Evolutionary conservation across 1,140 invertebrate species (phyloP).

Genomic region (Drosophila arawakana): DNA sequence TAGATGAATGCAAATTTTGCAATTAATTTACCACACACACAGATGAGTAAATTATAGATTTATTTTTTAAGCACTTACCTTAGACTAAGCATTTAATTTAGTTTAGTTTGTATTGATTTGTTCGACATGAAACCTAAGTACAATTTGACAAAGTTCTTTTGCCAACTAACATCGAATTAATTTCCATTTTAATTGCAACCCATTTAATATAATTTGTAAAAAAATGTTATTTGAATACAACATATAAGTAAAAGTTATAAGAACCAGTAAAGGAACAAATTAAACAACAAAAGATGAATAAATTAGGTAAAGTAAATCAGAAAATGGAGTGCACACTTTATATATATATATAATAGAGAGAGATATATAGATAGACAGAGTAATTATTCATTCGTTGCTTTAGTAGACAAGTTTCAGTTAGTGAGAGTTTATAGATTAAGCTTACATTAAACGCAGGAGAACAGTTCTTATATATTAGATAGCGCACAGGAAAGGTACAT

Average conservation of each 20-base stretch:
- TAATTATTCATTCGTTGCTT: conserved; percentile 60
- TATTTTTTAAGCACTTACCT: conserved; percentile 64
- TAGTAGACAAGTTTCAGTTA: conserved; percentile 43
- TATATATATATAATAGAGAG: conserved; percentile 20
- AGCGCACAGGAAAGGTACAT: conserved; percentile 69
- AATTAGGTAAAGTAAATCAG: conserved; percentile 41
- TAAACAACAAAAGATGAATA: conserved; percentile 23
- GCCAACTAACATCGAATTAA: conserved; percentile 56
- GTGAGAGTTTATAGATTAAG: conserved; percentile 2
- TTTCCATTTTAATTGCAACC: conserved; percentile 41
- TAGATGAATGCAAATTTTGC: conserved; percentile 63
- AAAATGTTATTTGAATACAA: conserved; percentile 33
- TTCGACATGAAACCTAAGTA: conserved; percentile 55
- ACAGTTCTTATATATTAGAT: conserved; percentile 43
- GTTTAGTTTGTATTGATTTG: neutral
- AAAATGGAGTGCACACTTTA: conserved; percentile 48
- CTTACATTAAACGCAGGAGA: conserved; percentile 15
- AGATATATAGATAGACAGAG: conserved; percentile 2
- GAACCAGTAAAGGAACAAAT: conserved; percentile 24
- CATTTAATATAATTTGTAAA: conserved; percentile 22
- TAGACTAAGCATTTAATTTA: conserved; percentile 55
- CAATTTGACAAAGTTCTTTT: conserved; percentile 27
- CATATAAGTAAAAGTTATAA: conserved; percentile 30
- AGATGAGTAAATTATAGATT: conserved; percentile 50
- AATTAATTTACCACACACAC: conserved; percentile 67